These are phyloP conservation scores for Calameuta idolon DNA, from an alignment of 2,888 invertebrate species.

Conservation along the genomic window DNA sequence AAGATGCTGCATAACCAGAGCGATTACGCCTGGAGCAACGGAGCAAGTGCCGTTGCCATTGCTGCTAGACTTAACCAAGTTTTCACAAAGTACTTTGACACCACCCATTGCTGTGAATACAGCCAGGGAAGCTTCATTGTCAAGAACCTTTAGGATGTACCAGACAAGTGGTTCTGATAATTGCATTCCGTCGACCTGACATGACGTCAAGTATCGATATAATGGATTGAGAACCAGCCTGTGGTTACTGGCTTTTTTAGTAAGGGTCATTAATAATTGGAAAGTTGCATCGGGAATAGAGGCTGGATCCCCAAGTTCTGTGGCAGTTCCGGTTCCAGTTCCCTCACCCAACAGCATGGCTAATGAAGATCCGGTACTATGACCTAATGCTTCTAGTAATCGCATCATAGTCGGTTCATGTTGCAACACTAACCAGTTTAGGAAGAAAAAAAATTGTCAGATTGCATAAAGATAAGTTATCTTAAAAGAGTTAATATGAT, in stretches of 20 bases:
- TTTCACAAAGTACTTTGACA: conserved; percentile 80
- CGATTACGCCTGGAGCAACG: conserved; percentile 68
- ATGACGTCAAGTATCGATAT: conserved; percentile 69
- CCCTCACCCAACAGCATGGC: conserved; percentile 74
- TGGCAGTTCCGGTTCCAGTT: conserved; percentile 55
- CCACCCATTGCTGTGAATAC: conserved; percentile 83
- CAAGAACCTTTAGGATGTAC: conserved; percentile 83
- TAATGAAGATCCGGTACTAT: conserved; percentile 79
- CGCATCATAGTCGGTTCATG: conserved; percentile 86
- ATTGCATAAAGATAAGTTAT: conserved; percentile 9
- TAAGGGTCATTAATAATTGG: conserved; percentile 82
- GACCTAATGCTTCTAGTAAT: conserved; percentile 82
- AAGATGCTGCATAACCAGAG: conserved; percentile 75
- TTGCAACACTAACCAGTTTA: conserved; percentile 72
- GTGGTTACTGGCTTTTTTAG: conserved; percentile 81
- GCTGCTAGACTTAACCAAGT: conserved; percentile 73
- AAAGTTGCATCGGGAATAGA: conserved; percentile 91
- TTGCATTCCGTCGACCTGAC: conserved; percentile 68
- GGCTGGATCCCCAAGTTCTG: conserved; percentile 73
- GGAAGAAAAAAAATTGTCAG: conserved; percentile 20
- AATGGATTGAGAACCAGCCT: conserved; percentile 83
- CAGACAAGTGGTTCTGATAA: conserved; percentile 89
- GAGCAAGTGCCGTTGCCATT: conserved; percentile 69
- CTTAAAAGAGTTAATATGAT: neutral
- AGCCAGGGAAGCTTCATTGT: conserved; percentile 79